Evolutionary conservation across 2,113 vertebrate species (phyloP).

Genomic region (Cranoglanis bouderius): DNA sequence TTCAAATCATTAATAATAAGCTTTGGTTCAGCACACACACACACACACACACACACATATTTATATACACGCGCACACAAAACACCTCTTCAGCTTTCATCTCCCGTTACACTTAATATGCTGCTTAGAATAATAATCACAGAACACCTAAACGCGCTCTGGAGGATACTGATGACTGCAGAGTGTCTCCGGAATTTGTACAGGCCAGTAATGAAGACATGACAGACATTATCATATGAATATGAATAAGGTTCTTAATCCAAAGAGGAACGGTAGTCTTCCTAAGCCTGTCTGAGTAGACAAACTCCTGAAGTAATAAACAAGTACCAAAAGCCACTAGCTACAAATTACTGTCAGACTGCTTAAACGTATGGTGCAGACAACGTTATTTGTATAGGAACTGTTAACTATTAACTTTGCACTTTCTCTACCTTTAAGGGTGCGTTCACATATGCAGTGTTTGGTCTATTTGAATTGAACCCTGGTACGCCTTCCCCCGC

Average conservation of each 20-base stretch:
- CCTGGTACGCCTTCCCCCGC: not conserved
- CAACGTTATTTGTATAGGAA: not conserved
- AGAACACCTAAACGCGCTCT: not conserved
- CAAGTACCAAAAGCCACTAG: not conserved
- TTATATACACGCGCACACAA: not conserved
- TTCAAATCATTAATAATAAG: constrained; percentile 1
- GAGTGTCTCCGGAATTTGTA: not conserved
- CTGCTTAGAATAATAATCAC: constrained; percentile 40
- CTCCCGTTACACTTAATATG: not conserved
- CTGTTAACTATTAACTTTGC: not conserved
- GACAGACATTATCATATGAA: constrained; percentile 14
- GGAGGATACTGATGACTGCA: constrained; percentile 41
- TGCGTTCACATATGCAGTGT: not conserved
- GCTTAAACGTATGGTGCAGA: not conserved
- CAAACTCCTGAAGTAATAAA: constrained; percentile 16
- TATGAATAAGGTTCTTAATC: constrained; percentile 20
- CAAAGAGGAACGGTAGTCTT: not conserved
- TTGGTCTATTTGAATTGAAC: not conserved
- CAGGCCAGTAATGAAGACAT: constrained; percentile 42
- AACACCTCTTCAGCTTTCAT: constrained; percentile 23
- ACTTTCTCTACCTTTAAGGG: not conserved
- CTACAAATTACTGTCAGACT: not conserved
- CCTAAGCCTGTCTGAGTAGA: not conserved
- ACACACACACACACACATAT: not conserved
- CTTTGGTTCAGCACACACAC: not conserved